These are phyloP conservation scores for Gallirallus australis DNA, from an alignment of 2,797 vertebrate genomes.

Conservation along the genomic window DNA sequence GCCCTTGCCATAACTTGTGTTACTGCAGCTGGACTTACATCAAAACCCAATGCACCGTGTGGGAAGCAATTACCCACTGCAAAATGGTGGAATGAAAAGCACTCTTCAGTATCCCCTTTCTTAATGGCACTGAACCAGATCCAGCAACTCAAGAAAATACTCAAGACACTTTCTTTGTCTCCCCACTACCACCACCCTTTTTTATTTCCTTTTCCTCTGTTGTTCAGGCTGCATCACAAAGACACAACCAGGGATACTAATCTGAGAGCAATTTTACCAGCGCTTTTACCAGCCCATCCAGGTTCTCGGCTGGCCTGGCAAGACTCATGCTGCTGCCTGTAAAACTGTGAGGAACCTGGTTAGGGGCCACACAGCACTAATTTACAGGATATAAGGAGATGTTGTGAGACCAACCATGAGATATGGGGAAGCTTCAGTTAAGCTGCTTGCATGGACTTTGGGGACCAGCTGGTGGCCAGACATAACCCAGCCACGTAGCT, in stretches of 20 bases:
- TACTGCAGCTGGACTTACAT: conserved; percentile 76
- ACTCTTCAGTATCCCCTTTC: conserved; percentile 56
- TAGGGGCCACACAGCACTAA: conserved; percentile 39
- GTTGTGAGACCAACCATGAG: conserved; percentile 66
- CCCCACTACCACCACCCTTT: neutral
- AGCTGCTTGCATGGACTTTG: conserved; percentile 51
- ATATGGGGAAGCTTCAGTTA: conserved; percentile 59
- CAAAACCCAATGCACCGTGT: conserved; percentile 70
- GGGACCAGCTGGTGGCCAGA: conserved; percentile 76
- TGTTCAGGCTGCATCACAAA: neutral
- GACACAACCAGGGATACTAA: neutral
- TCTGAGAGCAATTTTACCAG: neutral
- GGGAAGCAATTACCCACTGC: conserved; percentile 75
- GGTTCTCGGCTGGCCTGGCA: neutral
- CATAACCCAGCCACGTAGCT: conserved; percentile 51
- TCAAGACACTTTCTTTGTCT: neutral
- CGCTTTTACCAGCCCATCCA: neutral
- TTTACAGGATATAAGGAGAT: conserved; percentile 71
- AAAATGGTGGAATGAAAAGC: conserved; percentile 75
- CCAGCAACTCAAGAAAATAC: conserved; percentile 45
- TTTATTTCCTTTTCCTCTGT: neutral
- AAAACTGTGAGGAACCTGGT: conserved; percentile 40
- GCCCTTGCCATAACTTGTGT: conserved; percentile 65
- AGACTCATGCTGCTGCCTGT: conserved; percentile 29
- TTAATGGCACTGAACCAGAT: conserved; percentile 62